Conservation (phyloP, 2,113 vertebrate genomes). For the Proteles cristata region DNA sequence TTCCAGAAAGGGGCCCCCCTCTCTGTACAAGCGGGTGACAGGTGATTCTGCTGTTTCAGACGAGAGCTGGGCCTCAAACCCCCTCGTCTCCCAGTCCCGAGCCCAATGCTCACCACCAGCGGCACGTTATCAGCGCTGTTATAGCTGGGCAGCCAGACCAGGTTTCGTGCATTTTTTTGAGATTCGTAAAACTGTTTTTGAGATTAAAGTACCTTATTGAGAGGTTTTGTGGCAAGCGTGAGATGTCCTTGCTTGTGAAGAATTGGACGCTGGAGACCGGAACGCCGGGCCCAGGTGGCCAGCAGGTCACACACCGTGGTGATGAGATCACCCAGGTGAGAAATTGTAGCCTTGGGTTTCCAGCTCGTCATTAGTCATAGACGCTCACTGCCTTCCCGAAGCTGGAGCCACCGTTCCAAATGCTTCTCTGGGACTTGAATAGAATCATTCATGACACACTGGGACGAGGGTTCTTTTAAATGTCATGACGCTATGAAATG, state of each 20-base stretch:
- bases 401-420: not conserved
- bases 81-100: not conserved
- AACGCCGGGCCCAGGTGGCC: not conserved
- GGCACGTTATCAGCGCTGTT: not conserved
- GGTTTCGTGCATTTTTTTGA: not conserved
- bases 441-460: not conserved
- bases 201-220: not conserved
- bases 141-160: not conserved
- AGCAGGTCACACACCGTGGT: accelerated
- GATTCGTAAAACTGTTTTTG: not conserved
- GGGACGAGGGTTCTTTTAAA: not conserved
- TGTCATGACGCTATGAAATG: not conserved
- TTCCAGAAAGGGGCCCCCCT: not conserved
- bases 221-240: not conserved
- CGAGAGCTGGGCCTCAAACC: not conserved
- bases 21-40: not conserved
- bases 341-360: not conserved
- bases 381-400: not conserved
- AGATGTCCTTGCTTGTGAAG: constrained; percentile 25
- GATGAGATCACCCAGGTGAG: not conserved
- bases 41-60: not conserved
- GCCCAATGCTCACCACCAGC: not conserved
- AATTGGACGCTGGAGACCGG: not conserved
- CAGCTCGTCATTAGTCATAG: not conserved
- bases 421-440: not conserved